These are phyloP conservation scores for Podarcis siculus DNA, from an alignment of 2,797 vertebrate species.

Conservation along the genomic window DNA sequence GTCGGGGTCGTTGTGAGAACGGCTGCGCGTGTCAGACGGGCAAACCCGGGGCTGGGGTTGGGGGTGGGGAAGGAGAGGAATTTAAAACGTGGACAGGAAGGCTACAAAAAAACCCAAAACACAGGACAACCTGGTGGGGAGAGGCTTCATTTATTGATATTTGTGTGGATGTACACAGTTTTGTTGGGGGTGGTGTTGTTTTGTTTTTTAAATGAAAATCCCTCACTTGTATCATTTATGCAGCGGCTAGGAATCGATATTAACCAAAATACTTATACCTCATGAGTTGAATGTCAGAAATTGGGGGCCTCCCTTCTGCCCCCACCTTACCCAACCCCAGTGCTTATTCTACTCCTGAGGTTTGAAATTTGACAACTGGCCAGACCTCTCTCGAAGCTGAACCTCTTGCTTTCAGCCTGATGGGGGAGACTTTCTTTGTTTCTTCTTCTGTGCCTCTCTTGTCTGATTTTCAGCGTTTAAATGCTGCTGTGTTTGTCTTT, in stretches of 20 bases:
- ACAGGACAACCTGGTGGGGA: no score
- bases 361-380: conserved; percentile 33
- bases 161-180: neutral
- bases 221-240: neutral
- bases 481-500: neutral
- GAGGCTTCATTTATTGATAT: neutral
- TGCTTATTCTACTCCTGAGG: neutral
- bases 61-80: neutral
- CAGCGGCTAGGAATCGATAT: neutral
- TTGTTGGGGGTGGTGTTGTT: neutral
- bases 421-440: conserved; percentile 51
- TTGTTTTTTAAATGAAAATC: neutral
- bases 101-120: neutral
- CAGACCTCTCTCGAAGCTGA: conserved; percentile 40
- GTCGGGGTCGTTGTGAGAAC: conserved; percentile 17
- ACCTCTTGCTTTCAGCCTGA: conserved; percentile 41
- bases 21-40: conserved; percentile 16
- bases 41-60: neutral
- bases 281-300: neutral
- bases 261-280: neutral
- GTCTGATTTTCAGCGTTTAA: neutral
- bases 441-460: neutral
- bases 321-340: neutral
- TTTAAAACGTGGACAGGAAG: neutral
- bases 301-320: neutral